A percentile compares a stretch with the other conserved stretches of the same genome.
phyloP scores from a whole-genome alignment of 2,797 vertebrate genomes.

The Bothrops alternatus region DNA sequence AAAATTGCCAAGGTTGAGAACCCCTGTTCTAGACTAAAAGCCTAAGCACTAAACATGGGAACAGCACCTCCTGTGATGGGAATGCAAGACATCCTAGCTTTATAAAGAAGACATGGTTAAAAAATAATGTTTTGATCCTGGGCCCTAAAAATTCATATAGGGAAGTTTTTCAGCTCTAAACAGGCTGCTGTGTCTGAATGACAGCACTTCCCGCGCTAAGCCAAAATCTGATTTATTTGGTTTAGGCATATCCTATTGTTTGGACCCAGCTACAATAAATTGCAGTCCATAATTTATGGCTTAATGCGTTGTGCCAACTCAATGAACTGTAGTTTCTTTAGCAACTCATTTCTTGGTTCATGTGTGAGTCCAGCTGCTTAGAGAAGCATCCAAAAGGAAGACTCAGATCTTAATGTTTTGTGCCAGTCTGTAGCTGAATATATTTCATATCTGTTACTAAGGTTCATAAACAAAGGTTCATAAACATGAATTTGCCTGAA shows the following conservation, averaged over 20 bases:
- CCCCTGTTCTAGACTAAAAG: background rate
- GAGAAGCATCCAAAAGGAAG: background rate
- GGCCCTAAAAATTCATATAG: background rate
- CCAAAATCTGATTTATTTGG: background rate
- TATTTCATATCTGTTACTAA: constrained; percentile 37
- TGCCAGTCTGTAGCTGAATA: constrained; percentile 16
- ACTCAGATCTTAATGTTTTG: background rate
- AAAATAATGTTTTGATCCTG: background rate
- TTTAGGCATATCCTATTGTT: background rate
- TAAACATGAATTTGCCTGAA: constrained; percentile 43
- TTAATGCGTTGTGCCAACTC: background rate
- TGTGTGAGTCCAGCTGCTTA: background rate
- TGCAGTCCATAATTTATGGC: background rate
- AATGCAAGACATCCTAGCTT: background rate
- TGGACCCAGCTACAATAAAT: background rate
- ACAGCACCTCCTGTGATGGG: background rate
- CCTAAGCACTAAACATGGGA: background rate
- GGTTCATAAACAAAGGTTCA: constrained; percentile 44
- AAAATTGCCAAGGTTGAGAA: too few species aligned
- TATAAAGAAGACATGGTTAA: background rate
- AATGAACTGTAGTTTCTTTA: background rate
- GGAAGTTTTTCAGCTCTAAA: background rate
- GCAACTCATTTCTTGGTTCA: background rate
- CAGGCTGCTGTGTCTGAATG: background rate
- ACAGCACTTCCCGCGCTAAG: background rate